phyloP scores from a whole-genome alignment of 2,888 invertebrate species.

The Lycophotia porphyrea region DNA sequence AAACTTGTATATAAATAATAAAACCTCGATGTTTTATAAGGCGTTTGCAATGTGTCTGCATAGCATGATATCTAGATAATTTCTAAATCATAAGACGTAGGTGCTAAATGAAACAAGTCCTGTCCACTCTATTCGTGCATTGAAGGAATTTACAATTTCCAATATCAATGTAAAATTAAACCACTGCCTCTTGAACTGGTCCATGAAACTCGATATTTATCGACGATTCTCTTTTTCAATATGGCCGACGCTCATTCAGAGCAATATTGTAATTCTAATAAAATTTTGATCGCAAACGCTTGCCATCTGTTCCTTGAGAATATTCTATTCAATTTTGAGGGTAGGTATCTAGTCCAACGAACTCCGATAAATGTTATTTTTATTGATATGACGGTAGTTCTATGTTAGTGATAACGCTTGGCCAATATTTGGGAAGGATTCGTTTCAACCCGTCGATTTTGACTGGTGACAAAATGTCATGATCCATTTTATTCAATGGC shows the following conservation, averaged over 20 bases:
- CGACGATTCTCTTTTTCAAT: conserved; percentile 64
- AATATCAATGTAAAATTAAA: conserved; percentile 36
- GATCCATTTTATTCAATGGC: neutral
- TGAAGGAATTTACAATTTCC: conserved; percentile 12
- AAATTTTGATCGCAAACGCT: conserved; percentile 53
- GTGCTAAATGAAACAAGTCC: neutral
- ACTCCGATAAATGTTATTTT: conserved; percentile 43
- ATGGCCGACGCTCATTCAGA: conserved; percentile 59
- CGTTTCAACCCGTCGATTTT: neutral
- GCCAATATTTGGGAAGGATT: conserved; percentile 16
- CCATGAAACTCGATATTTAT: conserved; percentile 62
- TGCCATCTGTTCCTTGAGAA: conserved; percentile 52
- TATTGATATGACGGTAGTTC: conserved; percentile 38
- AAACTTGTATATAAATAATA: neutral
- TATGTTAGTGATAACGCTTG: conserved; percentile 28
- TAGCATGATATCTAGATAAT: neutral
- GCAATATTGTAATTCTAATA: conserved; percentile 71
- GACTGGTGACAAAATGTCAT: neutral
- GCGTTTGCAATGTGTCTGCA: neutral
- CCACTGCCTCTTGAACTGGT: conserved; percentile 12
- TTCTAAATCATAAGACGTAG: neutral
- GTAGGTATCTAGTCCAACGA: conserved; percentile 32
- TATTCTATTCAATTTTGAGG: conserved; percentile 61
- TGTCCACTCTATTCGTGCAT: neutral
- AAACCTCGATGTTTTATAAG: neutral